Evolutionary conservation across 2,113 vertebrate genomes (phyloP), one percentile per base, ranked within the genome.

Genomic region (Rhinogobius similis): DNA sequence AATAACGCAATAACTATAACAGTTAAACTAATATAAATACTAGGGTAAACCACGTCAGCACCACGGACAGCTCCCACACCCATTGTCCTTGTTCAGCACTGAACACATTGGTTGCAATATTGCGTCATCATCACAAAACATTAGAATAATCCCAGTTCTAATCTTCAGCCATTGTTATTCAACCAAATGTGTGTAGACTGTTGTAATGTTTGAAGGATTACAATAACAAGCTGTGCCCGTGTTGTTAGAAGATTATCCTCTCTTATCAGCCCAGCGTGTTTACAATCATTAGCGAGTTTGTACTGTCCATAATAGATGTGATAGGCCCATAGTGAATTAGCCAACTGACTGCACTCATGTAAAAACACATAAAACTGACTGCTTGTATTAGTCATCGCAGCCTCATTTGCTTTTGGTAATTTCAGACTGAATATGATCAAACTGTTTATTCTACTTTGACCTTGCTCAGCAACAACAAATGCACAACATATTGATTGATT

Each of bases 261-360:
- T 58, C 55, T 58, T 29, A 58, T 58, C 55, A 16, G 14, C 55
- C 13, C 55, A 29, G 55, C 26, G 27, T 58, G 55, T 58, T 29
- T 58, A 58, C 55, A 58, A 58, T 58, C 55, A 58, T 58, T 58
- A 58, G 55, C 13, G 29, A 58, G 55, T 58, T 58, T 58, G 55
- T 58, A 20, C 26, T 58, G 55, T 58, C 26, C 55, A 27, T 58
- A 58, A 58, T 58, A 58, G 55, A 58, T 58, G 24, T 27, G 27
- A 58, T 29, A 29, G 55, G 55, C 16, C 26, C 26, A 29, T 20
- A 9, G 55, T 27, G 55, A 58, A 58, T 58, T 29, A 58, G 14
- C 55, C 16, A 29, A 26, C 13, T 58, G 26, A 26, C 55, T 58
- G 55, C 24, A 14, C 14, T 27, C 26, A 58, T 50, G 46, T 29